These are phyloP conservation scores for Petrolisthes manimaculis DNA, from an alignment of 2,888 invertebrate species.

Conservation along the genomic window DNA sequence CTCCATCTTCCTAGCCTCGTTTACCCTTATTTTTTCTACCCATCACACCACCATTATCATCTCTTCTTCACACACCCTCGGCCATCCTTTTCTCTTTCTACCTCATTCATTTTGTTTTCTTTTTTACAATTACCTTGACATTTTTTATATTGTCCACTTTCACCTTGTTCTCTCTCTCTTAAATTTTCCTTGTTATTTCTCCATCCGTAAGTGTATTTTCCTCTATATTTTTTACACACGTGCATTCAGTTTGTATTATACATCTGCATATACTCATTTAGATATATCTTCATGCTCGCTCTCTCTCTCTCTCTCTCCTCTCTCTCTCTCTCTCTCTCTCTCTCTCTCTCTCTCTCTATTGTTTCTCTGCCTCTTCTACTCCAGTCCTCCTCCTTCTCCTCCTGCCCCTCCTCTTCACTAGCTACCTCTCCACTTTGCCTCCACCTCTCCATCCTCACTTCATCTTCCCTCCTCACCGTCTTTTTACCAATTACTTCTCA, in stretches of 20 bases:
- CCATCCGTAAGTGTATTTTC: too few species aligned
- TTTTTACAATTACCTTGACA: neutral
- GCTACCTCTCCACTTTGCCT: neutral
- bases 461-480: neutral
- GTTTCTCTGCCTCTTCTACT: neutral
- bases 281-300: neutral
- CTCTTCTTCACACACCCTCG: neutral
- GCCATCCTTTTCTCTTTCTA: neutral
- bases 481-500: neutral
- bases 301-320: neutral
- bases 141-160: neutral
- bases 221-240: too few species aligned
- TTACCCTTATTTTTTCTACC: neutral
- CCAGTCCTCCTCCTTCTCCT: neutral
- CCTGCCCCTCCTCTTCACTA: neutral
- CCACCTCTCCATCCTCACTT: neutral
- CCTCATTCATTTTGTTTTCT: neutral
- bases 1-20: neutral
- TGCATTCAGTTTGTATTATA: too few species aligned
- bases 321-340: slow-evolving; percentile 14
- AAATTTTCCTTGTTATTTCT: too few species aligned
- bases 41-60: neutral
- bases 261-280: neutral
- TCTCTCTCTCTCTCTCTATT: slow-evolving; percentile 13
- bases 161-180: too few species aligned